phyloP scores from a whole-genome alignment of 2,113 vertebrate genomes.

The Muntiacus muntjak region DNA sequence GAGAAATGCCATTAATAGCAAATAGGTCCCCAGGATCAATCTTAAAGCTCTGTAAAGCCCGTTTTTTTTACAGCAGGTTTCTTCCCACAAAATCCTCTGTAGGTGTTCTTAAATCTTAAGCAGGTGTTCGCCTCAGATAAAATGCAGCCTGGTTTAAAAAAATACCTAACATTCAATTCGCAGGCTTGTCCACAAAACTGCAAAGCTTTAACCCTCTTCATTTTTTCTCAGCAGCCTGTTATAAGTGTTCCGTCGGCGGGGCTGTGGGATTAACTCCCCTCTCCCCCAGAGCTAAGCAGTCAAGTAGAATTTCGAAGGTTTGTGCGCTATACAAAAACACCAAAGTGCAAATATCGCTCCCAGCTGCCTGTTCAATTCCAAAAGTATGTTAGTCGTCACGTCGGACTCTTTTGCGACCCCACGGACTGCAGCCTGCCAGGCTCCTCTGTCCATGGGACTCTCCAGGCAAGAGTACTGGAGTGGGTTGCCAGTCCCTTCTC shows the following conservation, averaged over 20 bases:
- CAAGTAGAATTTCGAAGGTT: neutral
- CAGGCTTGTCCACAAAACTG: neutral
- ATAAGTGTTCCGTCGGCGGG: rapidly evolving
- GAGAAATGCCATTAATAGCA: neutral
- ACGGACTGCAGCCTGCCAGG: no score
- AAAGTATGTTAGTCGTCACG: neutral
- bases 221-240: neutral
- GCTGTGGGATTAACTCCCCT: neutral
- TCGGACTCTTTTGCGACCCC: neutral
- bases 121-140: neutral
- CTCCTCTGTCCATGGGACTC: neutral
- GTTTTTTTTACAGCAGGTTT: neutral
- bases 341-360: neutral
- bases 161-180: neutral
- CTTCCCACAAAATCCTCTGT: neutral
- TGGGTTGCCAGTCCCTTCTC: neutral
- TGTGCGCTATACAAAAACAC: rapidly evolving
- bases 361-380: neutral
- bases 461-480: neutral
- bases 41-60: neutral
- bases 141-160: neutral
- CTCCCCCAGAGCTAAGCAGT: neutral
- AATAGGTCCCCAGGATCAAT: neutral
- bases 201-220: neutral
- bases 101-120: neutral